These are phyloP conservation scores for Alexandromys fortis DNA, from an alignment of 2,113 vertebrate genomes.

Conservation along the genomic window DNA sequence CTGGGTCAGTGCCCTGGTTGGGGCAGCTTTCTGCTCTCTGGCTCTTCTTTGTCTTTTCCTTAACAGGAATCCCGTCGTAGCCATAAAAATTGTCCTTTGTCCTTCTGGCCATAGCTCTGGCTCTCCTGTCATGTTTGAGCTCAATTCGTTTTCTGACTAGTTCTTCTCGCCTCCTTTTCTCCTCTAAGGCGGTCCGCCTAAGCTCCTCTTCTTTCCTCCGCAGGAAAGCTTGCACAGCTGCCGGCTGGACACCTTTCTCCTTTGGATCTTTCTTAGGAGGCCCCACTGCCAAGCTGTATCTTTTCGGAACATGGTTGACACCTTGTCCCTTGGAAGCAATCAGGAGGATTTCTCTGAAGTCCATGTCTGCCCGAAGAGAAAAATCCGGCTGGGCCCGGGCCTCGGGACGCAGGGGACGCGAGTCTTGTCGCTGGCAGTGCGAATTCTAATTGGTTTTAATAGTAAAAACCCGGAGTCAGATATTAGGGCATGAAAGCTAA, in stretches of 20 bases:
- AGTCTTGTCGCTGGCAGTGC: neutral
- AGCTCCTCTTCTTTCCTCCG: constrained; percentile 88
- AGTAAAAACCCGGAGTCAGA: too few relatives aligned
- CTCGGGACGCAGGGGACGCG: neutral
- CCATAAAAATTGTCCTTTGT: constrained; percentile 99
- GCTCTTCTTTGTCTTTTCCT: constrained; percentile 92
- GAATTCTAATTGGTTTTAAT: too few relatives aligned
- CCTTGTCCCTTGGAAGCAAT: constrained; percentile 93
- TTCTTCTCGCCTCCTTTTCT: constrained; percentile 91
- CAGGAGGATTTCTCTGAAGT: constrained; percentile 92
- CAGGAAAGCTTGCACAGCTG: constrained; percentile 95
- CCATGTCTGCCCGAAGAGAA: constrained; percentile 86
- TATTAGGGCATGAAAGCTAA: too few relatives aligned
- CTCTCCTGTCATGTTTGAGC: constrained; percentile 97
- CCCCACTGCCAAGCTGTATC: constrained; percentile 96
- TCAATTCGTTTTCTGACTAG: constrained; percentile 94
- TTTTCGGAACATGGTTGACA: constrained; percentile 87
- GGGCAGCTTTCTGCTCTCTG: constrained; percentile 79
- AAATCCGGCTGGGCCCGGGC: neutral
- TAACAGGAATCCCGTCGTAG: constrained; percentile 94
- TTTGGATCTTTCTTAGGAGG: constrained; percentile 95
- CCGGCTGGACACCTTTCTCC: constrained; percentile 94
- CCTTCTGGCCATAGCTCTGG: constrained; percentile 98
- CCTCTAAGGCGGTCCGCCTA: constrained; percentile 88
- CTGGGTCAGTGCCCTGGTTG: constrained; percentile 81